A percentile compares a stretch with the other conserved stretches of the same genome.
phyloP scores from a whole-genome alignment of 2,888 invertebrate genomes.

The Andrena praecox region DNA sequence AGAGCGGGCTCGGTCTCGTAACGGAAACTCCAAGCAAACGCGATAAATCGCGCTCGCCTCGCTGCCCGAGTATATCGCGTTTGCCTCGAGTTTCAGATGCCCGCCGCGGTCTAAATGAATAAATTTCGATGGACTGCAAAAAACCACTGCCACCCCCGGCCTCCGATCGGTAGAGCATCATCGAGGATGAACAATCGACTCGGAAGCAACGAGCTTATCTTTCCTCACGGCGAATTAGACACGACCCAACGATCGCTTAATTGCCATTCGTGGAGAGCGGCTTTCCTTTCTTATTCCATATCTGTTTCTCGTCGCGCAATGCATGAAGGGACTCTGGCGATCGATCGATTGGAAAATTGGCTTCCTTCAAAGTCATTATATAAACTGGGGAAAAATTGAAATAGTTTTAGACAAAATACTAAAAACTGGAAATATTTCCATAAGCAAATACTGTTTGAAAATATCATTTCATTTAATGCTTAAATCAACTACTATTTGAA shows the following conservation, averaged over 20 bases:
- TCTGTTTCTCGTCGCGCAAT: background rate
- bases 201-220: background rate
- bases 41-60: conserved; percentile 49
- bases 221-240: conserved; percentile 1
- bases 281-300: background rate
- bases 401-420: no score
- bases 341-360: background rate
- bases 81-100: background rate
- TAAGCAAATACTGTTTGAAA: no score
- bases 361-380: no score
- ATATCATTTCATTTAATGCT: no score
- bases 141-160: conserved; percentile 8
- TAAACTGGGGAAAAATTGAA: no score
- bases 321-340: background rate
- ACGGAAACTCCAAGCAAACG: conserved; percentile 45
- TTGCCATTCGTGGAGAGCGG: background rate
- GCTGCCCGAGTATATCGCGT: background rate
- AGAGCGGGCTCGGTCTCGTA: conserved; percentile 33
- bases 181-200: background rate
- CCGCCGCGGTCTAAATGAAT: background rate
- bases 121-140: conserved; percentile 34
- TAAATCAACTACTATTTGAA: no score
- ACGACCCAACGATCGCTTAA: background rate
- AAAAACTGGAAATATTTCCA: no score
- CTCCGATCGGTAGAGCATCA: background rate